phyloP scores from a whole-genome alignment of 2,797 vertebrate genomes.

The Ctenopoma kingsleyae region DNA sequence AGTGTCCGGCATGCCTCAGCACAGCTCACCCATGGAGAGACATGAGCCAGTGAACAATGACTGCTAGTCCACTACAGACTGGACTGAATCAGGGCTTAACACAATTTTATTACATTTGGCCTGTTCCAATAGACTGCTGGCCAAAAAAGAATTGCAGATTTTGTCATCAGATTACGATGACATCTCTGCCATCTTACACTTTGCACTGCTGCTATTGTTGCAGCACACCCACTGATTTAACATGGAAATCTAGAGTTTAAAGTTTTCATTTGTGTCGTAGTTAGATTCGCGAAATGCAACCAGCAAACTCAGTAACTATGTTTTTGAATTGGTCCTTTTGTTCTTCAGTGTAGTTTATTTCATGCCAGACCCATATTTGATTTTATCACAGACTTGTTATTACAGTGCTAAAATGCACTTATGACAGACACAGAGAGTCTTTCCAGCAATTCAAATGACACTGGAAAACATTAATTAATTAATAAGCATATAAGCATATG shows the following conservation, averaged over 20 bases:
- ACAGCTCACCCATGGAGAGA: slow-evolving; percentile 67
- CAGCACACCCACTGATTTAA: slow-evolving; percentile 49
- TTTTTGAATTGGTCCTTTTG: no score
- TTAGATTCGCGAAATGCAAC: not conserved
- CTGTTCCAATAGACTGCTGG: slow-evolving; percentile 71
- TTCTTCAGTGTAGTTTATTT: no score
- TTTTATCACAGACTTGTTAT: not conserved
- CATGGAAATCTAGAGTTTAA: slow-evolving; percentile 48
- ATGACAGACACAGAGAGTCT: not conserved
- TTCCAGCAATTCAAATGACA: not conserved
- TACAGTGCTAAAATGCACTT: not conserved
- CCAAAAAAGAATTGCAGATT: slow-evolving; percentile 72
- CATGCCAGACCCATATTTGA: no score
- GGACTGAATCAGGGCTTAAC: slow-evolving; percentile 75
- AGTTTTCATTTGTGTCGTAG: slow-evolving; percentile 18
- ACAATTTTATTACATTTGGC: slow-evolving; percentile 81
- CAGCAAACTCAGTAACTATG: no score
- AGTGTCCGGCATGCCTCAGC: slow-evolving; percentile 77
- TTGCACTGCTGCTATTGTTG: slow-evolving; percentile 65
- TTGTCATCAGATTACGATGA: slow-evolving; percentile 71
- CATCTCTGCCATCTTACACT: slow-evolving; percentile 64
- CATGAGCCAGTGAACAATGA: slow-evolving; percentile 81
- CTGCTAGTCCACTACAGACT: slow-evolving; percentile 71
- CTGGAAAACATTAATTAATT: not conserved
- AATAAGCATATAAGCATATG: no score